Evolutionary conservation across 2,888 invertebrate genomes (phyloP), one percentile per base, ranked within the genome.

Genomic region (Epirrhoe tristata): DNA sequence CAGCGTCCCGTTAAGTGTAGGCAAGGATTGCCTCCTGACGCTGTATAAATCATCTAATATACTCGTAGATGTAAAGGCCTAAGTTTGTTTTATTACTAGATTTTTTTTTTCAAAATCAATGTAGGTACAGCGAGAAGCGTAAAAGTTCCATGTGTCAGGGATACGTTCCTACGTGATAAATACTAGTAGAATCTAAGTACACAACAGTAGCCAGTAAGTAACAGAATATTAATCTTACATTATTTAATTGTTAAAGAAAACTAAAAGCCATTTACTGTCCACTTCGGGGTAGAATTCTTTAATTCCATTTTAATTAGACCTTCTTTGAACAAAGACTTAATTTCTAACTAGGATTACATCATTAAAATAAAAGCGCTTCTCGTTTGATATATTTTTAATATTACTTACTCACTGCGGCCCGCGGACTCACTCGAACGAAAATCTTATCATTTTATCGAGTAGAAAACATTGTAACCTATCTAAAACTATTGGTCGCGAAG

Each of bases 241-340:
- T 43, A 43, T 43, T 12, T 43, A 43, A 43, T 43, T 43, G 39
- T 43, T 43, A 43, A 43, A 43, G 39, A 43, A 43, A 43, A 43
- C 39, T 43, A 43, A 43, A 43, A 43, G 39, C 12, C 39, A 43
- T 43, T 36, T 36, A 36, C 39, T 43, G 39, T 43, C 39, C 34
- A 34, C 34, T 12, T 16, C 17, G 17, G 16, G 50, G 16, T 14
- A 48, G 14, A 58, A 48, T 48, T 46, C 36, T n/a, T 12, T 43
- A 43, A 43, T n/a, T 32, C 10, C 31, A 31, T 32, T 54, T 31
- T 55, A 16, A 34, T 55, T 14, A 36, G 14, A 39, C 16, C n/a
- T 55, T 36, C 34, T 34, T 55, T 55, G 7, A 43, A 56, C 48
- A 56, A 39, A 56, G 17, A 46, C 57, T n/a, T 48, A 8, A 48